Evolutionary conservation across 2,888 invertebrate genomes (phyloP), one percentile per base, ranked within the genome.

Genomic region (Eilema caniola): DNA sequence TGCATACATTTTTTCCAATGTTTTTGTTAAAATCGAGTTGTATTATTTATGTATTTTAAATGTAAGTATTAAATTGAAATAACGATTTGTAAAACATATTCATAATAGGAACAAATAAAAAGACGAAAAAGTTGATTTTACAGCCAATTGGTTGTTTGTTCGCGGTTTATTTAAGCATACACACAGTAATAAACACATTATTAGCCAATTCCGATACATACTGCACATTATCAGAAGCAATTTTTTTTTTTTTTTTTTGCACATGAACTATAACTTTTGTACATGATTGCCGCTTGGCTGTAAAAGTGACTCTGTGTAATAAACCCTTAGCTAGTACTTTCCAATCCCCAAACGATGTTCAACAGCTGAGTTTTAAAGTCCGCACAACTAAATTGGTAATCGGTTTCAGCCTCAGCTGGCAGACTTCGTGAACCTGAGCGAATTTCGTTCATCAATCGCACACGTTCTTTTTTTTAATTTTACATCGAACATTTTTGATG

Each of bases 401-500:
- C 25, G 33, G 56, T 66, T 64, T 75, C 70, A 71, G 63, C 14
- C 62, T 66, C 66, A 76, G 77, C 77, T 75, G 69, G 73, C 74
- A 69, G 73, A 67, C 68, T 66, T 66, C 65, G 65, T 72, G 67
- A 53, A 78, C 71, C 77, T 80, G 79, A 83, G 79, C 78, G 78
- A 74, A 80, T 73, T 74, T 77, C 57, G 74, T 73, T 74, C 82
- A 83, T 72, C 85, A 84, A 81, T 81, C 78, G 87, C 89, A 90
- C 88, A 89, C 83, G 78, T 85, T 89, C 79, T 86, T 89, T 91
- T 92, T 91, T 93, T 91, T 92, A 89, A 92, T 93, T 94, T 94
- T 94, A 93, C 93, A 94, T 94, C 93, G 93, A 94, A 88, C 86
- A 86, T 89, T 93, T 94, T 94, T 93, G 94, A 93, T 93, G 94